Evolutionary conservation across 2,888 invertebrate genomes (phyloP), one percentile per base, ranked within the genome.

Genomic region (Auanema freiburgensis): DNA sequence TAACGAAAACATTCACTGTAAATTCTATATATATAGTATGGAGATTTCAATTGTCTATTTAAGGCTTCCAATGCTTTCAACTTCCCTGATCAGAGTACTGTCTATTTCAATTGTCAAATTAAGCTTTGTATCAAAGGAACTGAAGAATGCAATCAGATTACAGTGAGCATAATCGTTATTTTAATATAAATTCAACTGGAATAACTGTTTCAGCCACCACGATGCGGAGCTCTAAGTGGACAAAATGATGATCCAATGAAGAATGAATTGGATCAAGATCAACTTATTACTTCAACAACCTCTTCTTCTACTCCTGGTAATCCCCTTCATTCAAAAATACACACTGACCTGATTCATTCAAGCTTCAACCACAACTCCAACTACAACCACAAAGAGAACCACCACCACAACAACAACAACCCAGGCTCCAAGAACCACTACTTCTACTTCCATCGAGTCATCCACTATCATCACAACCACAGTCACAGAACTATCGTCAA

Each of bases 381-480:
- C 61, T 4, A 55, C 66, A n/a, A 21, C 18, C 4, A 42, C 63
- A 11, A 62, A 59, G 93, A 63, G 51, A 2, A 55, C 63, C 94
- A 23, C 91, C 91, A 84, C 96, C 96, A 87, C 93, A 95, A 46
- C 58, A 5, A 52, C 59, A 23, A 57, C 70, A 18, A 65, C 61
- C 12, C 33, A 25, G n/a, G 12, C 44, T 11, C 25, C 57, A 8
- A 41, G 57, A 12, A 62, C 65, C 11, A 59, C 71, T n/a, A 56
- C 60, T 3, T 24, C 66, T 3, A 33, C 51, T 10, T 12, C 62
- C 2, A 65, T 62, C 18, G 54, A 56, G 10, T 49, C 61, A 11
- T 16, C 46, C 5, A 49, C 57, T 8, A 42, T 65, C n/a, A 54
- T 61, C n/a, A 66, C 65, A 11, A 63, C 69, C 2, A 66, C 71